phyloP scores from a whole-genome alignment of 2,888 invertebrate genomes.

The Melinopterus prodromus region DNA sequence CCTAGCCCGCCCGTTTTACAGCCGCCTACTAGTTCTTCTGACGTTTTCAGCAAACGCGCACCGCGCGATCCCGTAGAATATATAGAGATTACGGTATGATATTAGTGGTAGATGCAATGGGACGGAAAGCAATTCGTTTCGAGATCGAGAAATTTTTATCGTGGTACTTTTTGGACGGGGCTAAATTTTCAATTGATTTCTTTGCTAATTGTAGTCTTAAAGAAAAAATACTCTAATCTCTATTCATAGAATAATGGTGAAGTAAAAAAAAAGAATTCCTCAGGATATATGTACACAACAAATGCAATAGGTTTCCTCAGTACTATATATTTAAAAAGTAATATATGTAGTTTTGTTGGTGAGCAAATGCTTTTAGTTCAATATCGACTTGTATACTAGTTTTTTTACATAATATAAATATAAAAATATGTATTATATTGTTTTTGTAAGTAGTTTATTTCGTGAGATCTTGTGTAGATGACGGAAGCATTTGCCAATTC shows the following conservation, averaged over 20 bases:
- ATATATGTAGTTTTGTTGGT: slow-evolving; percentile 47
- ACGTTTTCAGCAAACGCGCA: slow-evolving; percentile 9
- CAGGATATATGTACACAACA: slow-evolving; percentile 58
- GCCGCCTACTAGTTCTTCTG: background rate
- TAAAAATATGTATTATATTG: slow-evolving; percentile 32
- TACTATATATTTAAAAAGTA: slow-evolving; percentile 39
- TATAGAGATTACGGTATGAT: slow-evolving; percentile 54
- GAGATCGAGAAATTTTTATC: slow-evolving; percentile 38
- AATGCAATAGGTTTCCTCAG: slow-evolving; percentile 56
- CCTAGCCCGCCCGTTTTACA: slow-evolving; percentile 6
- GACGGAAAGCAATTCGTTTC: slow-evolving; percentile 10
- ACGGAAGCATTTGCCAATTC: slow-evolving; percentile 48
- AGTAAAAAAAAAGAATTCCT: slow-evolving; percentile 53
- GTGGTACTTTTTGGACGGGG: slow-evolving; percentile 27
- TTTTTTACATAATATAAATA: slow-evolving; percentile 35
- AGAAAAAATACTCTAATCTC: slow-evolving; percentile 54
- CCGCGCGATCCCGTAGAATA: slow-evolving; percentile 47
- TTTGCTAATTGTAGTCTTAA: slow-evolving; percentile 42
- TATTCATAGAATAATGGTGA: slow-evolving; percentile 49
- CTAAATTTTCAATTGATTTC: slow-evolving; percentile 12
- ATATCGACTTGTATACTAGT: slow-evolving; percentile 34
- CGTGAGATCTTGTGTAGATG: slow-evolving; percentile 35
- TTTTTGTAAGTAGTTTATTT: slow-evolving; percentile 35
- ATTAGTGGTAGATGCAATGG: slow-evolving; percentile 30
- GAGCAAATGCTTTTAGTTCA: slow-evolving; percentile 47